Conservation (phyloP, 1,140 invertebrate genomes). For the Platyura marginata region DNA sequence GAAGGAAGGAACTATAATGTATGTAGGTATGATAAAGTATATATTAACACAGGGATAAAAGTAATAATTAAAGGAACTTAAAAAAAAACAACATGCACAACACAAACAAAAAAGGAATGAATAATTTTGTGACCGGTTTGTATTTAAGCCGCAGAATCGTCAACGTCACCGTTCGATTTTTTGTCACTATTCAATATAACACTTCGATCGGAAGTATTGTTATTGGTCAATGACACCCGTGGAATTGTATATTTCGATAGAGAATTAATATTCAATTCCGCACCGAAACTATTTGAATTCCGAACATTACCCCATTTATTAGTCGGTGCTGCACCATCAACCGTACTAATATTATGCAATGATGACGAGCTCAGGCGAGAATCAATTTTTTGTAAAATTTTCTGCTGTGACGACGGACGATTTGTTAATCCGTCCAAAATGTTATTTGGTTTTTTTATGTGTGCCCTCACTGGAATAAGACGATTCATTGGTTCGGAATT, state of each 20-base stretch:
- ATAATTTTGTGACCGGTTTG: too few relatives aligned
- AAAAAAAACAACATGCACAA: too few relatives aligned
- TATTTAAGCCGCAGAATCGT: constrained; percentile 3
- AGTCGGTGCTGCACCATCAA: not conserved
- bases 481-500: not conserved
- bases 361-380: not conserved
- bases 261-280: not conserved
- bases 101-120: not conserved
- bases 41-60: too few relatives aligned
- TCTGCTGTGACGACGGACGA: not conserved
- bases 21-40: too few relatives aligned
- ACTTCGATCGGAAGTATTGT: not conserved
- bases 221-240: constrained; percentile 4
- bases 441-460: not conserved
- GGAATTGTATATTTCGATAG: constrained; percentile 4
- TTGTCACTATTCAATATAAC: not conserved
- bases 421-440: not conserved
- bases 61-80: too few relatives aligned
- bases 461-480: not conserved
- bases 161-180: not conserved
- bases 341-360: not conserved
- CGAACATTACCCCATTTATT: constrained; percentile 2
- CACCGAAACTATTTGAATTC: constrained; percentile 2
- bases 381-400: not conserved
- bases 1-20: too few relatives aligned